These are phyloP conservation scores for Rhyacichthys aspro DNA, from an alignment of 2,797 vertebrate species.

Conservation along the genomic window DNA sequence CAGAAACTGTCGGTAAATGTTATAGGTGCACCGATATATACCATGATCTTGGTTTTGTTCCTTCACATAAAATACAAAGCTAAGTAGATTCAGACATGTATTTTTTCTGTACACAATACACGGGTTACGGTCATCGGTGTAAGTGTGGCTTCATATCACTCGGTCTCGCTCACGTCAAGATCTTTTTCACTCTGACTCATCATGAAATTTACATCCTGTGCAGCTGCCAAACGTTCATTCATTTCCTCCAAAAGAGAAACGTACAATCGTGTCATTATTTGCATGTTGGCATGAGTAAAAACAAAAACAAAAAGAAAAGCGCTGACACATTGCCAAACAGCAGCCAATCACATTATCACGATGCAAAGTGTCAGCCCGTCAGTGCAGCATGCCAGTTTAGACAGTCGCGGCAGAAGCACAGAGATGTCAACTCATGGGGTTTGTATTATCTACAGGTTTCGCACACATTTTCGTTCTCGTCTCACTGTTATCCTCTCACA, in stretches of 20 bases:
- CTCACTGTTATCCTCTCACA: slow-evolving; percentile 1
- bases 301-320: too few species aligned
- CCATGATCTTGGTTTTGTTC: slow-evolving; percentile 47
- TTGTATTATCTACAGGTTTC: neutral
- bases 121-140: slow-evolving; percentile 41
- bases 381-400: slow-evolving; percentile 32
- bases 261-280: slow-evolving; percentile 27
- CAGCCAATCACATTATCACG: slow-evolving; percentile 26
- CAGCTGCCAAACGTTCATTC: neutral
- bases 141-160: slow-evolving; percentile 42
- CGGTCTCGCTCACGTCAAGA: neutral
- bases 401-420: neutral
- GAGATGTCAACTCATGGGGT: slow-evolving; percentile 20
- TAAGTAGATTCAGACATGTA: slow-evolving; percentile 61
- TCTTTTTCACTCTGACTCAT: slow-evolving; percentile 3
- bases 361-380: slow-evolving; percentile 14
- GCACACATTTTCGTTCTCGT: slow-evolving; percentile 1
- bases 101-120: slow-evolving; percentile 83
- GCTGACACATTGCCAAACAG: slow-evolving; percentile 14
- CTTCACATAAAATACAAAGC: slow-evolving; percentile 69
- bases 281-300: slow-evolving; percentile 4
- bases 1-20: slow-evolving; percentile 17
- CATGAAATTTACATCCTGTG: slow-evolving; percentile 11
- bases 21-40: slow-evolving; percentile 54
- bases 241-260: slow-evolving; percentile 1